Evolutionary conservation across 2,113 vertebrate species (phyloP), one percentile per base, ranked within the genome.

Genomic region (Aphyosemion australe): DNA sequence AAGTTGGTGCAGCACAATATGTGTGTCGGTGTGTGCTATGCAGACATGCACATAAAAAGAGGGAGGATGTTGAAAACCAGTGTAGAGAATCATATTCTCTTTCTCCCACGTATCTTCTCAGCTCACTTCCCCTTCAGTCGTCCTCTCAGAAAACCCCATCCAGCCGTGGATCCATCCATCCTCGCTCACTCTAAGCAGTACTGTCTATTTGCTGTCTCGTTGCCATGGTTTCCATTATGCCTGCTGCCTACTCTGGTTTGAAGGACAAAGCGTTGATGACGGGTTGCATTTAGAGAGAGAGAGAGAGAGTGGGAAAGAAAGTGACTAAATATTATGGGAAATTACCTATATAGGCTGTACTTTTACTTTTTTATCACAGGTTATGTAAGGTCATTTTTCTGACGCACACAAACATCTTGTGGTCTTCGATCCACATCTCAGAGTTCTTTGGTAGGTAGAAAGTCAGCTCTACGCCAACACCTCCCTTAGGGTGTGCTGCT

Each of bases 211-310:
- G 31, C 77, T 62, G 73, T 80, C 76, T 80, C 12, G 88, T 91
- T 89, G 87, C 84, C 79, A 90, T 91, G 87, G 91, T 87, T 90
- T 84, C 90, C 69, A 84, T 83, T 83, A 90, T 89, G 72, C 73
- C 82, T 83, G 47, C 77, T 84, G 77, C 48, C 70, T 76, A 72
- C 80, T 84, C 55, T 82, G 71, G 70, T 87, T 86, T 91, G 88
- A 90, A 92, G 87, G 88, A 89, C 88, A 87, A 87, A 84, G 67
- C 61, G 47, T 76, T 86, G 76, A 78, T 79, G 77, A 84, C 84
- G 54, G 72, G 62, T 80, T 19, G 50, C 70, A 71, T 86, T 83
- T 71, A 76, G 54, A 68, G 19, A 59, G 26, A 26, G 47, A 42
- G 46, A 39, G 45, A 26, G 34, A 42, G 46, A 39, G 45, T 4